Evolutionary conservation across 2,113 vertebrate species (phyloP).

Genomic region (Abramis brama): DNA sequence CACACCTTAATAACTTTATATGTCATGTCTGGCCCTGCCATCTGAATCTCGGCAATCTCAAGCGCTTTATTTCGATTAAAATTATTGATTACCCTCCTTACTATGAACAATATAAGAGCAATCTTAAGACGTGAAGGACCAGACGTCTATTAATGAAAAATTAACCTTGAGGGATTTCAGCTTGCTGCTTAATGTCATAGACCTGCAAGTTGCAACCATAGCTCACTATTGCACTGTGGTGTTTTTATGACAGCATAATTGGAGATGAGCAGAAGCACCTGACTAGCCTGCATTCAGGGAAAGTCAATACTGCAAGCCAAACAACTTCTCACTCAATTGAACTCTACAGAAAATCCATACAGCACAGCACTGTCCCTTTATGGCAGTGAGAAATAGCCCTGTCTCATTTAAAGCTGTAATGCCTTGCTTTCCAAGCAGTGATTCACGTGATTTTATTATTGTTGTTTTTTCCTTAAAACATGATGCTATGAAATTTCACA

Average conservation of each 20-base stretch:
- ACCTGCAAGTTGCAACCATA: constrained; percentile 72
- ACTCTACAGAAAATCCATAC: constrained; percentile 90
- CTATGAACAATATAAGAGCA: constrained; percentile 31
- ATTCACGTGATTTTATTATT: not conserved
- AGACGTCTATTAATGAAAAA: constrained; percentile 29
- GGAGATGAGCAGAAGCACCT: constrained; percentile 92
- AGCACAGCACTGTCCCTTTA: constrained; percentile 83
- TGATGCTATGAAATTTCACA: not conserved
- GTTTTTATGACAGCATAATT: constrained; percentile 95
- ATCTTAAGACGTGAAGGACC: not conserved
- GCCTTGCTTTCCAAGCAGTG: constrained; percentile 19
- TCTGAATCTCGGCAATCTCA: constrained; percentile 48
- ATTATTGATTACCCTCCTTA: constrained; percentile 31
- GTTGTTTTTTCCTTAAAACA: not conserved
- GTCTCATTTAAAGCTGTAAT: constrained; percentile 80
- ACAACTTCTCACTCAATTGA: constrained; percentile 99
- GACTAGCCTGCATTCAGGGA: constrained; percentile 88
- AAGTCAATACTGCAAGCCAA: constrained; percentile 95
- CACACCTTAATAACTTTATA: constrained; percentile 78
- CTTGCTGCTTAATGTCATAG: constrained; percentile 62
- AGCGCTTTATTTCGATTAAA: constrained; percentile 24
- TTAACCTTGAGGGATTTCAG: constrained; percentile 69
- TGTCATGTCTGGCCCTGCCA: constrained; percentile 63
- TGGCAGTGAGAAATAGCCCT: constrained; percentile 76
- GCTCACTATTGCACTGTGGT: constrained; percentile 85